These are phyloP conservation scores for Tetragnatha montana DNA, from an alignment of 2,888 invertebrate species.

Conservation along the genomic window DNA sequence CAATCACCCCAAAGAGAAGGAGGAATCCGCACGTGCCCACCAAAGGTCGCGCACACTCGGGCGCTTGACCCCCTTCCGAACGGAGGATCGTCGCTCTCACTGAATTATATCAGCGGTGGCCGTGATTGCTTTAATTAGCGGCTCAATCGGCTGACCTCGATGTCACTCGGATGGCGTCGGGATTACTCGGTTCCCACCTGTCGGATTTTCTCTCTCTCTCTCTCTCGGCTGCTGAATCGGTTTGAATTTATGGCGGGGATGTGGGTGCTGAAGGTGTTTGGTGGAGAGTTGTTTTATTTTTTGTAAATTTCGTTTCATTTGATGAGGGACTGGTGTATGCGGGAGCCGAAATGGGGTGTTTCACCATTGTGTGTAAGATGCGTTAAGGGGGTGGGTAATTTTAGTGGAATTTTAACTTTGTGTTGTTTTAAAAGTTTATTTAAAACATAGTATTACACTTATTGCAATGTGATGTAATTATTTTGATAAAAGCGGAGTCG, in stretches of 20 bases:
- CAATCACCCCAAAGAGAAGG: too few species aligned
- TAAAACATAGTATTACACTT: too few species aligned
- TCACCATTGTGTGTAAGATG: too few species aligned
- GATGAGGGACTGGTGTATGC: not conserved
- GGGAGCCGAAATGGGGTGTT: too few species aligned
- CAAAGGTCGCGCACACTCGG: not conserved
- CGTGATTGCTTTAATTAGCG: conserved; percentile 55
- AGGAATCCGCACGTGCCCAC: too few species aligned
- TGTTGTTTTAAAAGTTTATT: not conserved
- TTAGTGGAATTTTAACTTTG: conserved; percentile 5
- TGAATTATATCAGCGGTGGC: conserved; percentile 43
- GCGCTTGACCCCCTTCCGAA: conserved; percentile 13
- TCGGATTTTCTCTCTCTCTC: conserved; percentile 3
- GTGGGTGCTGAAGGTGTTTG: not conserved
- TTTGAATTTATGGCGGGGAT: not conserved
- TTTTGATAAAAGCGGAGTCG: too few species aligned
- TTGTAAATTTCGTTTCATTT: not conserved
- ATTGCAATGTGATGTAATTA: too few species aligned
- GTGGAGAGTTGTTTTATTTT: not conserved
- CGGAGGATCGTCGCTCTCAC: conserved; percentile 9
- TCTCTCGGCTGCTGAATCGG: not conserved
- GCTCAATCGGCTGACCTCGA: conserved; percentile 54
- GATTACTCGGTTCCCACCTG: conserved; percentile 31
- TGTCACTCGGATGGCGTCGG: conserved; percentile 33
- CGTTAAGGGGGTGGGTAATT: not conserved